Percentiles rank a stretch among this genome's conserved stretches.
These are phyloP conservation scores for Tokudaia tokunoshimensis DNA, from an alignment of 2,797 vertebrate genomes.

Conservation along the genomic window DNA sequence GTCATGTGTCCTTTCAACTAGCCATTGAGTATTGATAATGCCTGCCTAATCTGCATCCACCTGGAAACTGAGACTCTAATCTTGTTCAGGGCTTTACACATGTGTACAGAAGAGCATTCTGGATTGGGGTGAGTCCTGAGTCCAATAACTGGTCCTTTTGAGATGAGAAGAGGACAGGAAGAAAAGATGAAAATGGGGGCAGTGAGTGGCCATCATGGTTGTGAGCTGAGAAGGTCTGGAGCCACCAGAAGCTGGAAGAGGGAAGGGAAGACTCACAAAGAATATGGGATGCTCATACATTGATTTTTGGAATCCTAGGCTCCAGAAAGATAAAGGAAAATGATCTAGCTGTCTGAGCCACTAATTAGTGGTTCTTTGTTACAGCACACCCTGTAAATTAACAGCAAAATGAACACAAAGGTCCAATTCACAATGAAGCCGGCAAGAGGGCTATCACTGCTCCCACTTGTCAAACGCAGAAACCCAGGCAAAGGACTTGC, in stretches of 20 bases:
- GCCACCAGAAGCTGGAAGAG: not conserved
- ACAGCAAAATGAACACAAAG: no score
- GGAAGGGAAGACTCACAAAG: not conserved
- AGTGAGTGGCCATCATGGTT: not conserved
- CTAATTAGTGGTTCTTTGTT: not conserved
- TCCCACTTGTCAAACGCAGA: not conserved
- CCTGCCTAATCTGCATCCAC: not conserved
- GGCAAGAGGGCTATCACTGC: not conserved
- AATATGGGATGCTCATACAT: fast-evolving
- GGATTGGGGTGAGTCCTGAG: not conserved
- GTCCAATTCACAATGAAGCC: not conserved
- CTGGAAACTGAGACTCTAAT: not conserved
- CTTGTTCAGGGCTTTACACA: not conserved
- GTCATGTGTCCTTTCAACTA: not conserved
- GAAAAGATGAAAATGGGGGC: not conserved
- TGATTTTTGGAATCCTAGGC: not conserved
- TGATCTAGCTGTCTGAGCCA: not conserved
- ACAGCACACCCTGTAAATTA: not conserved
- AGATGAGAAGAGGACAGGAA: not conserved
- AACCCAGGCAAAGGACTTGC: not conserved
- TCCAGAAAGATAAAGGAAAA: not conserved
- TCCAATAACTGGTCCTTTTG: not conserved
- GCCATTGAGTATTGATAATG: not conserved
- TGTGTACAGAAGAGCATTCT: conserved; percentile 6
- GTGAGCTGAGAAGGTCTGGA: not conserved